phyloP scores from a whole-genome alignment of 2,113 vertebrate genomes.

The Synodontis membranacea region DNA sequence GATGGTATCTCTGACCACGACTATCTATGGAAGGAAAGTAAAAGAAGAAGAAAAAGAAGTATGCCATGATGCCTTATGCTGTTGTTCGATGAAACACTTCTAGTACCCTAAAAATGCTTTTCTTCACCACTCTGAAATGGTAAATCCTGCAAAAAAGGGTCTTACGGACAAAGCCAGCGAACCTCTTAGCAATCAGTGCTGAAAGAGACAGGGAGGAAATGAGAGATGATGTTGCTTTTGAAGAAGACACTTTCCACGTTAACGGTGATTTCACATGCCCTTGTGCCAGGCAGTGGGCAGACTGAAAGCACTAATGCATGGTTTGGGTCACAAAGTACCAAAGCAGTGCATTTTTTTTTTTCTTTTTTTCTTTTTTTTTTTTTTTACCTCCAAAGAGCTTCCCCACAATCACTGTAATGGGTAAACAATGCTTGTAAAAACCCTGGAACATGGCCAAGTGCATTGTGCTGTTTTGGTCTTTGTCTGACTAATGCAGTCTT shows the following conservation, averaged over 20 bases:
- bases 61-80: slow-evolving; percentile 49
- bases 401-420: slow-evolving; percentile 49
- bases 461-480: slow-evolving; percentile 37
- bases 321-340: slow-evolving; percentile 48
- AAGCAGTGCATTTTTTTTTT: slow-evolving; percentile 23
- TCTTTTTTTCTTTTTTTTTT: slow-evolving; percentile 5
- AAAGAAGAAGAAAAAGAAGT: slow-evolving; percentile 43
- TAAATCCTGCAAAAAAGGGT: slow-evolving; percentile 46
- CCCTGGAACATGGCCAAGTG: slow-evolving; percentile 37
- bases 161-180: slow-evolving; percentile 59
- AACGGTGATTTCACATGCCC: slow-evolving; percentile 47
- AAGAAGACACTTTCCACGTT: slow-evolving; percentile 51
- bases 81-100: slow-evolving; percentile 71
- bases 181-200: slow-evolving; percentile 51
- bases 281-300: slow-evolving; percentile 32
- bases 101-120: slow-evolving; percentile 66
- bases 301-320: slow-evolving; percentile 61
- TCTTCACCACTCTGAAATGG: slow-evolving; percentile 71
- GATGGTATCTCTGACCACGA: neutral
- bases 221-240: slow-evolving; percentile 52
- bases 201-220: slow-evolving; percentile 41
- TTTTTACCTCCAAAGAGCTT: slow-evolving; percentile 51
- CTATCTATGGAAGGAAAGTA: neutral
- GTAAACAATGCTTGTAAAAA: slow-evolving; percentile 52
- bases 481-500: slow-evolving; percentile 26